A percentile compares a stretch with the other conserved stretches of the same genome.
Evolutionary conservation across 2,888 invertebrate species (phyloP).

Genomic region (Diplolepis rosae): DNA sequence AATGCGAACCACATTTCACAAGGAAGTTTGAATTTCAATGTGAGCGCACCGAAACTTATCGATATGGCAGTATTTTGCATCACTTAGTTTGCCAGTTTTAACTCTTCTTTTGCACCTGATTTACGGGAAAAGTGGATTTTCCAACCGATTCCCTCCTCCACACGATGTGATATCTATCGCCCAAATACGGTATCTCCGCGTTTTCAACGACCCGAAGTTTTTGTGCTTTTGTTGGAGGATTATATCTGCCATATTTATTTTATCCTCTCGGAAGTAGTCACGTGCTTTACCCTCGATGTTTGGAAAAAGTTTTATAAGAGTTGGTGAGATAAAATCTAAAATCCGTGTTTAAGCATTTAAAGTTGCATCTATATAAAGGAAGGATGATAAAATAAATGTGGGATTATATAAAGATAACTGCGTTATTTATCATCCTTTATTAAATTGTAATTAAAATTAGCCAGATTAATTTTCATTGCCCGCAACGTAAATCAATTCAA

Average conservation of each 20-base stretch:
- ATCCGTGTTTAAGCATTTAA: slow-evolving; percentile 1
- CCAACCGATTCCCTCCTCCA: slow-evolving; percentile 54
- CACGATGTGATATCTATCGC: slow-evolving; percentile 29
- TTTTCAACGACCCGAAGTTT: slow-evolving; percentile 25
- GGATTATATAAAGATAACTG: background rate
- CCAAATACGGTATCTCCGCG: slow-evolving; percentile 26
- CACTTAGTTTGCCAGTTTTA: slow-evolving; percentile 32
- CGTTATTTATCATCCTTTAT: background rate
- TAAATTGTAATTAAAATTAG: slow-evolving; percentile 10
- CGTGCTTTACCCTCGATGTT: slow-evolving; percentile 28
- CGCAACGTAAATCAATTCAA: slow-evolving; percentile 18
- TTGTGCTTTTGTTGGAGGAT: slow-evolving; percentile 44
- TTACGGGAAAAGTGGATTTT: slow-evolving; percentile 65
- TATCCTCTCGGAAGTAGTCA: slow-evolving; percentile 40
- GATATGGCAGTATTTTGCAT: slow-evolving; percentile 31
- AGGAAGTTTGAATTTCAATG: slow-evolving; percentile 31
- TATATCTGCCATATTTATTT: slow-evolving; percentile 54
- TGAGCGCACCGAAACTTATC: slow-evolving; percentile 22
- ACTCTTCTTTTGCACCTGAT: slow-evolving; percentile 50
- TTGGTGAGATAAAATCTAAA: slow-evolving; percentile 12
- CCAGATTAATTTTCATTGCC: slow-evolving; percentile 9
- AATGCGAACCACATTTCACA: slow-evolving; percentile 21
- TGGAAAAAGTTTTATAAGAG: slow-evolving; percentile 18
- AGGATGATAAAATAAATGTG: too few relatives aligned
- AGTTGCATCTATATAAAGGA: too few relatives aligned